Base-by-base conservation (phyloP, 1,140 invertebrate genomes). In the Drosophila repletoides region DNA sequence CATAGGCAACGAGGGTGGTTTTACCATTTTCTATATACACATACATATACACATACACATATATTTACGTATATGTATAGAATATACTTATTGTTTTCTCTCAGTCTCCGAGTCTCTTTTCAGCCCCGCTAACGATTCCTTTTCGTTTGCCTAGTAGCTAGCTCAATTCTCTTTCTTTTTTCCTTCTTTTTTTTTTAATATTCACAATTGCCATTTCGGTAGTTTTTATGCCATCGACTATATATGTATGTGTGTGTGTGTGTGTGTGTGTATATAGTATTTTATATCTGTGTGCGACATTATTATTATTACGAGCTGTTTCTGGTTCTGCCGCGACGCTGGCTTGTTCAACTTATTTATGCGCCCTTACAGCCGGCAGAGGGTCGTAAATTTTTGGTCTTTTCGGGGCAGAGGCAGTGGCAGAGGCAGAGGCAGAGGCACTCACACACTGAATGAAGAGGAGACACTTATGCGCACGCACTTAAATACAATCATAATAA, bases 401-500 rank as follows among this genome's bases (percentile, higher is more conserved):
- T 79, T 56, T 51, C 28, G 66, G 63, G 33, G 9, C 45, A 28
- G 49, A 15, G 17, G 14, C 51, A 59, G 29, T 31, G 15, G 21
- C 31, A 33, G 17, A 34, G 38, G 10, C 7, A 41, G 10, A 46
- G n/a, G 7, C 9, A 38, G 10, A 52, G 1, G 41, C 10, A 52
- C 3, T 40, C 31, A 21, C 15, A 36, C 6, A 10, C n/a, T n/a
- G n/a, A n/a, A n/a, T n/a, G n/a, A n/a, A n/a, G n/a, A n/a, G 55
- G 46, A 40, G 58, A 55, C 66, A 64, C 66, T 83, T 84, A 83
- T 84, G 75, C 72, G 80, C 80, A 86, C 75, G 80, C 80, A 84
- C 80, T 86, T 86, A 80, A 80, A 86, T 86, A 86, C 80, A 86
- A 86, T 86, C 81, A 86, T 86, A 86, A 86, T 87, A 86, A 86